Evolutionary conservation across 2,888 invertebrate species (phyloP), one percentile per base, ranked within the genome.

Genomic region (Synergus gifuensis): DNA sequence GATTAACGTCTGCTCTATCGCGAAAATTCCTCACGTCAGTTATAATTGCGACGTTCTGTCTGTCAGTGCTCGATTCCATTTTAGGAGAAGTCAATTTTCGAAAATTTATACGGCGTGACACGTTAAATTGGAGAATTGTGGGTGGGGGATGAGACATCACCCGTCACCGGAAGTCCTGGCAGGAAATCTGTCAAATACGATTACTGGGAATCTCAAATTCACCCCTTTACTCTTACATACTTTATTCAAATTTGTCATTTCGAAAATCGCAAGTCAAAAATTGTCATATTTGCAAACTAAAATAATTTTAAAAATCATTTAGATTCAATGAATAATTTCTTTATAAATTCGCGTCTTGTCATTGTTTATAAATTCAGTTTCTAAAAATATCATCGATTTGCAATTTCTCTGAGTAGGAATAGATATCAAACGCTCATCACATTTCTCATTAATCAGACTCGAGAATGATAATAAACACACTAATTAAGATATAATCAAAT

Each of bases 61-160:
- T 36, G 16, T 73, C 36, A 49, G 12, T 73, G 73, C 4, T 54
- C 36, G 54, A 73, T 73, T 73, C 28, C 73, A 73, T 73, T 73
- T 54, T 73, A 54, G 36, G 73, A 54, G 73, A 73, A 73, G 73
- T 73, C 54, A 73, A 54, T 73, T 73, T 73, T 73, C 49, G 49
- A 73, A 73, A 73, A 73, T 73, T 54, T 73, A 54, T 36, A 12
- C 36, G n/a, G 36, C 8, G 36, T 54, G 73, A 73, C 73, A 73
- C 11, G 54, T 36, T 54, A 73, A 73, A 73, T 73, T 73, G 40
- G 54, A 36, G 73, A 73, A 54, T 73, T 54, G 36, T 49, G 69
- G n/a, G 69, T 69, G 67, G 14, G 12, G 22, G 2, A 49, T 54
- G 73, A 54, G 54, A 54, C 73, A 49, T 73, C 49, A 73, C 9